A percentile compares a stretch with the other conserved stretches of the same genome.
Conservation (phyloP, 2,888 invertebrate species). For the Drosophila meridiana region DNA sequence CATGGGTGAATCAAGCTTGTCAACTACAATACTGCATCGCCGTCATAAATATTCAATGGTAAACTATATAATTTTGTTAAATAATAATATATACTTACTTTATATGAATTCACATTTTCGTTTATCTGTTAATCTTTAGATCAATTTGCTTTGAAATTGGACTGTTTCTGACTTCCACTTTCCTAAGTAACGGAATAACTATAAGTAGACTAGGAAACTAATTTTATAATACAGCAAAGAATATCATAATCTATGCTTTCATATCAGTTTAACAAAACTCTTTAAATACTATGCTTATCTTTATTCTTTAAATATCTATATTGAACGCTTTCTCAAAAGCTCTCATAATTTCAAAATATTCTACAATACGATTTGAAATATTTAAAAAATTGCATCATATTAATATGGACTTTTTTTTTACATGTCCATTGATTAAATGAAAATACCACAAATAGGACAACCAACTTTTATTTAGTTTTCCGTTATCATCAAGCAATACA, state of each 20-base stretch:
- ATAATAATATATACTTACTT: neutral
- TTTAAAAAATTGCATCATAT: neutral
- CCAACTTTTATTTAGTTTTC: conserved; percentile 46
- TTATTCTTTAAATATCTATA: neutral
- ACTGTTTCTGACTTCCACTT: no score
- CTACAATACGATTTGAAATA: neutral
- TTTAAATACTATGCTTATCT: neutral
- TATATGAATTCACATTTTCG: no score
- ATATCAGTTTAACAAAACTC: neutral
- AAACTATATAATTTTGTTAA: no score
- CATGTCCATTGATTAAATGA: neutral
- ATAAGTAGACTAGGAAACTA: neutral
- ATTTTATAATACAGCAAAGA: neutral
- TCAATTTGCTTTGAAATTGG: no score
- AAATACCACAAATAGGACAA: conserved; percentile 11
- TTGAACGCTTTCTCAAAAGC: neutral
- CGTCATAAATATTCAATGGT: no score
- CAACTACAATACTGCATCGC: no score
- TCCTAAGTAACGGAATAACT: no score
- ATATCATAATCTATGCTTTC: neutral
- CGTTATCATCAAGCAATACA: conserved; percentile 35
- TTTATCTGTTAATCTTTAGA: no score
- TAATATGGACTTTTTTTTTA: neutral
- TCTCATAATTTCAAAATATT: neutral
- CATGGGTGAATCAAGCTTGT: no score